A percentile compares a stretch with the other conserved stretches of the same genome.
phyloP scores from a whole-genome alignment of 1,140 invertebrate species.

The Dryas iulia region DNA sequence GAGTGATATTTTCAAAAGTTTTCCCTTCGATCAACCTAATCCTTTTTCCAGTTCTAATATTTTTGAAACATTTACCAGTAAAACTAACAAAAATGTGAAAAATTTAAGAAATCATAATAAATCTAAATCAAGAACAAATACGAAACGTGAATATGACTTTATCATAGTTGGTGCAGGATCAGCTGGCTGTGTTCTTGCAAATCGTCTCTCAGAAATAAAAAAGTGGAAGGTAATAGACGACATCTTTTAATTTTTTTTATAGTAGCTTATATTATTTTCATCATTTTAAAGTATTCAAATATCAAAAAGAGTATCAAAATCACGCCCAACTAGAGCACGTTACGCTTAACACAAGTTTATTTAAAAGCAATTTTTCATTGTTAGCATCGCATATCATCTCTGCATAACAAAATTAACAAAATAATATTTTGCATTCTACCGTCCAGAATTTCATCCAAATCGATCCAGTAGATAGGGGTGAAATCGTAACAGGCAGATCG shows the following conservation, averaged over 20 bases:
- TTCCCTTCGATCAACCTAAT: constrained; percentile 30
- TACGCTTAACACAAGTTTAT: too few species aligned
- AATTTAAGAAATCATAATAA: constrained; percentile 15
- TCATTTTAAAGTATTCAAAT: too few species aligned
- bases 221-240: constrained; percentile 65
- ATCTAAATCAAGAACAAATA: background rate
- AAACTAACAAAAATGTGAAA: background rate
- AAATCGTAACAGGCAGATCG: too few species aligned
- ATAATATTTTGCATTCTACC: too few species aligned
- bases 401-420: too few species aligned
- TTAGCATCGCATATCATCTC: too few species aligned
- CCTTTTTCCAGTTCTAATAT: constrained; percentile 26
- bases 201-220: constrained; percentile 69
- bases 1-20: constrained; percentile 17
- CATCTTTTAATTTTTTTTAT: background rate
- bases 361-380: too few species aligned
- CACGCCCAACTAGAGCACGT: too few species aligned
- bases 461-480: too few species aligned
- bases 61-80: background rate
- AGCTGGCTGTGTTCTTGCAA: constrained; percentile 66
- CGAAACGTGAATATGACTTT: constrained; percentile 53
- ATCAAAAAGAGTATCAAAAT: too few species aligned
- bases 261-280: too few species aligned
- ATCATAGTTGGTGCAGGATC: constrained; percentile 69
- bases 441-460: too few species aligned